A percentile compares a stretch with the other conserved stretches of the same genome.
phyloP scores from a whole-genome alignment of 2,888 invertebrate genomes.

The Nysson spinosus region DNA sequence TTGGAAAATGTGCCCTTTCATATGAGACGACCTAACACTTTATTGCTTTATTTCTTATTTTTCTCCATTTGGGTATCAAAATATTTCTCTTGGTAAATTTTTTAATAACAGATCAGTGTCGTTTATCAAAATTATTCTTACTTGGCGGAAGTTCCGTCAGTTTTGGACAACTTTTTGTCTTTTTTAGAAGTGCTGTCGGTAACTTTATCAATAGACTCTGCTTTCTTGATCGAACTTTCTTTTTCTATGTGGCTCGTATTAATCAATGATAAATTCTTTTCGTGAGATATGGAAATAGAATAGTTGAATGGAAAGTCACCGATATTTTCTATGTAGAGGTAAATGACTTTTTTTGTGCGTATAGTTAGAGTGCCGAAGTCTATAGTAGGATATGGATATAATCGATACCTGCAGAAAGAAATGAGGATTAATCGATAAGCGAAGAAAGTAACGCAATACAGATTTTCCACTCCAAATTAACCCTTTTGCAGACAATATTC shows the following conservation, averaged over 20 bases:
- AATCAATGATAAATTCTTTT: neutral
- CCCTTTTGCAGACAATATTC: too few relatives aligned
- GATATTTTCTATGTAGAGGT: conserved; percentile 80
- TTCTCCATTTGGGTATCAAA: too few relatives aligned
- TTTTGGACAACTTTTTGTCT: conserved; percentile 47
- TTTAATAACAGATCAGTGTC: neutral
- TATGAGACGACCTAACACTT: too few relatives aligned
- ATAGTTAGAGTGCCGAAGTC: conserved; percentile 81
- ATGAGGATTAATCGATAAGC: too few relatives aligned
- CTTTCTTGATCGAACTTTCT: conserved; percentile 17
- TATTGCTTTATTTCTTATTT: too few relatives aligned
- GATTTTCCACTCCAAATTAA: too few relatives aligned
- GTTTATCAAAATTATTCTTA: conserved; percentile 14
- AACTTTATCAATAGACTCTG: neutral
- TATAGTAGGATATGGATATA: conserved; percentile 80
- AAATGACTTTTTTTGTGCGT: conserved; percentile 78
- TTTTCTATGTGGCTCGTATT: conserved; percentile 11
- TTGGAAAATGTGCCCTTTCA: too few relatives aligned
- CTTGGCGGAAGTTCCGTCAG: conserved; percentile 21
- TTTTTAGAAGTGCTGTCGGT: conserved; percentile 20
- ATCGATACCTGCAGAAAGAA: conserved; percentile 77
- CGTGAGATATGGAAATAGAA: neutral
- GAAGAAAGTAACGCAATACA: too few relatives aligned
- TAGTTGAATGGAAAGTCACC: conserved; percentile 81
- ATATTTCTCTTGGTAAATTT: too few relatives aligned